phyloP scores from a whole-genome alignment of 2,888 invertebrate genomes.

The Conus canariensis region DNA sequence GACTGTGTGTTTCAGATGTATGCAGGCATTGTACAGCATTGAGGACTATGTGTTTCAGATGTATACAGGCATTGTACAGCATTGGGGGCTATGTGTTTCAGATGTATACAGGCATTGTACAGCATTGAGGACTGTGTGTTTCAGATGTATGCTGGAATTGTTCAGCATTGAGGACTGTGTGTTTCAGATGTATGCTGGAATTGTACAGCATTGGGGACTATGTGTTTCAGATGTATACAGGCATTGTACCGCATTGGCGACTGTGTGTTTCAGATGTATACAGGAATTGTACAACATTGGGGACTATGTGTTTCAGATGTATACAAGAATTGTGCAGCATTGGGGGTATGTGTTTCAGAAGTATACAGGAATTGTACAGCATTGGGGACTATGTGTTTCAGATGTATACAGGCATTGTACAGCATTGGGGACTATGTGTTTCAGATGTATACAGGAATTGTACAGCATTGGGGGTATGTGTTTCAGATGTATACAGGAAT shows the following conservation, averaged over 20 bases:
- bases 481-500: too few species aligned
- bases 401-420: too few species aligned
- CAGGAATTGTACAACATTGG: constrained; percentile 56
- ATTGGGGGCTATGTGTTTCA: not conserved
- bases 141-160: constrained; percentile 54
- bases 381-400: constrained; percentile 53
- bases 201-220: not conserved
- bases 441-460: too few species aligned
- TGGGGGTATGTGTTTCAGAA: constrained; percentile 47
- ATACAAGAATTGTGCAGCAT: constrained; percentile 56
- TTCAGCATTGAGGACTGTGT: constrained; percentile 48
- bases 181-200: constrained; percentile 49
- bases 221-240: not conserved
- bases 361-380: constrained; percentile 59
- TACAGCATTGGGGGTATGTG: too few species aligned
- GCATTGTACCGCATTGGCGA: not conserved
- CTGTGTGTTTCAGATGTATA: not conserved
- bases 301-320: constrained; percentile 33
- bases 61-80: not conserved
- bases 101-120: not conserved
- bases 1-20: constrained; percentile 33
- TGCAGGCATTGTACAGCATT: not conserved
- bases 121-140: not conserved
- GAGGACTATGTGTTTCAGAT: not conserved
- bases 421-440: too few species aligned